Conservation (phyloP, 2,113 vertebrate species). For the Chrysemys picta region DNA sequence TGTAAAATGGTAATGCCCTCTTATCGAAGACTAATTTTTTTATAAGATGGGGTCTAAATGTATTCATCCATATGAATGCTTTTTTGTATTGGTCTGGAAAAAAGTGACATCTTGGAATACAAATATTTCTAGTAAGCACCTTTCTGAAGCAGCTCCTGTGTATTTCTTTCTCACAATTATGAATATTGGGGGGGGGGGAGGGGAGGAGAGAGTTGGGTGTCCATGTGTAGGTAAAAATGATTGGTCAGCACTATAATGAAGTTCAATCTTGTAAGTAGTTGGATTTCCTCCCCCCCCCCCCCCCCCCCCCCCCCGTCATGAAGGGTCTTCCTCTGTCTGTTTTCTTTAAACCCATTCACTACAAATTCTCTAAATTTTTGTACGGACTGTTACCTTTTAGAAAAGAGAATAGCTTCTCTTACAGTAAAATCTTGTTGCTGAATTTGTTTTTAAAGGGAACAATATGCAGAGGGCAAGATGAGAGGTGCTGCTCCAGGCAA, state of each 20-base stretch:
- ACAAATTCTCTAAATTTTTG: not conserved
- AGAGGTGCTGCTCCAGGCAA: slow-evolving; percentile 98
- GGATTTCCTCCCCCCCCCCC: not conserved
- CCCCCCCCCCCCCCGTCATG: accelerated
- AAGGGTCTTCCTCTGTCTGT: not conserved
- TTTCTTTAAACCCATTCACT: not conserved
- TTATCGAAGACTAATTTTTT: not conserved
- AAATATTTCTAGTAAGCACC: not conserved
- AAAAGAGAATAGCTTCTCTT: not conserved
- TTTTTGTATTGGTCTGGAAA: not conserved
- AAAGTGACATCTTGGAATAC: not conserved
- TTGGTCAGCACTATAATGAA: not conserved
- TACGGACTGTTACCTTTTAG: not conserved
- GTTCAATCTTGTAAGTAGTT: not conserved
- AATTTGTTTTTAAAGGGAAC: slow-evolving; percentile 86
- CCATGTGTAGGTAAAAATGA: not conserved
- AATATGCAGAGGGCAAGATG: slow-evolving; percentile 99
- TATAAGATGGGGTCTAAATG: not conserved
- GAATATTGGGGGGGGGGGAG: not conserved
- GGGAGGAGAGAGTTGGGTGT: too few species aligned
- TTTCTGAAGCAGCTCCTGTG: not conserved
- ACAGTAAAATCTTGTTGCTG: not conserved
- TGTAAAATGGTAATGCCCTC: not conserved
- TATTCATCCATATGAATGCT: not conserved
- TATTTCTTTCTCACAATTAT: not conserved